Evolutionary conservation across 2,888 invertebrate species (phyloP), one percentile per base, ranked within the genome.

Genomic region (Plebejus argus): DNA sequence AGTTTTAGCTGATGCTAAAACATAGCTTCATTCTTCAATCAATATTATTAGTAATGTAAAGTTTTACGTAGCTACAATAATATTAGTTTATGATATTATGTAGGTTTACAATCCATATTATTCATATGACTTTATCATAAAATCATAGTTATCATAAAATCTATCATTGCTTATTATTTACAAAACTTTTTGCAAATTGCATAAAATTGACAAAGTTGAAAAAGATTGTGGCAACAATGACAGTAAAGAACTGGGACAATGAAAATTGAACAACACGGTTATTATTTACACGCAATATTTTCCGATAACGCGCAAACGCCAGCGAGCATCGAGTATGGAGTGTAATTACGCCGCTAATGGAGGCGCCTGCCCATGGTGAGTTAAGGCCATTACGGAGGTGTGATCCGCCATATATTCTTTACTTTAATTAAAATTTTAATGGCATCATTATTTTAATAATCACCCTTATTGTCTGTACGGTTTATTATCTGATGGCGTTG

Each of bases 311-410:
- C 15, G 79, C 80, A 81, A 79, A 81, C 78, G 79, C 77, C 79
- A 82, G 53, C 53, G 53, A 82, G 72, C 81, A 78, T 80, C 79
- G 79, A 80, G 75, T 81, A 79, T 80, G 80, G 79, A 80, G 80
- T 83, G 79, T 83, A 83, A 83, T 83, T 83, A 83, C 79, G 78
- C 79, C 78, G 79, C 78, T 81, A 83, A 82, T 81, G 82, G 81
- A 78, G 79, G 78, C 81, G 79, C 78, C 78, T 80, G 79, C 80
- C 83, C 81, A 81, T 82, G 80, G 81, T 80, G 82, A 82, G 81
- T 82, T 81, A 82, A 82, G 80, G 81, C 79, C 81, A 81, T 81
- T 82, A 80, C 75, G 79, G 49, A 49, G 76, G 76, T 78, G 61
- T 49, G 76, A 72, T 79, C 79, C 49, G 70, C 23, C 23, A 74